Evolutionary conservation across 2,113 vertebrate genomes (phyloP), one percentile per base, ranked within the genome.

Genomic region (Macrotis lagotis): DNA sequence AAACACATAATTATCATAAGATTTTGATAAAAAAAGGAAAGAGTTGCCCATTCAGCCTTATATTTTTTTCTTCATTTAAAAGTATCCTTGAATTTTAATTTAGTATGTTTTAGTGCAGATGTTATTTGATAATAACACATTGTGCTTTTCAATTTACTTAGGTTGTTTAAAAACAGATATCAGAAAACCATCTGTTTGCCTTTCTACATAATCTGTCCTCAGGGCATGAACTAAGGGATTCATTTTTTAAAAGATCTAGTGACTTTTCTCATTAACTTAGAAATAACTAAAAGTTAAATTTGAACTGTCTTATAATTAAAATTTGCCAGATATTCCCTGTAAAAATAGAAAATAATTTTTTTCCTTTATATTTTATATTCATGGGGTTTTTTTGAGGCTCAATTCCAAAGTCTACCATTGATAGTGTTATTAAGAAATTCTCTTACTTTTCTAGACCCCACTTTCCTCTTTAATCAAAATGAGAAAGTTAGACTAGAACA

Each of bases 81-180:
- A 93, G 66, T 93, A 66, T 96, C 96, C 95, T 97, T 95, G 91
- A 94, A 88, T 94, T 95, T 95, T 94, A 91, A 66, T 94, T 92
- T 96, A 9, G 52, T 97, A 91, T 44, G 83, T 92, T 92, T 94
- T 12, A n/a, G 88, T 96, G 47, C 96, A 97, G 95, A 92, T 97
- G 90, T 96, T 96, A 95, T 95, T 96, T 97, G 92, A 97, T 97
- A 97, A 96, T 93, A 97, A 96, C 95, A 97, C 95, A 97, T 96
- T 96, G 92, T 96, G 91, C 96, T 97, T 98, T 97, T 91, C 88
- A 93, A 88, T 96, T 95, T 95, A 96, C 91, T 98, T 97, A 96
- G 94, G 93, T 96, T 96, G 94, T 95, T 98, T 95, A 74, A 96
- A 97, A 97, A 95, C 88, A 96, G 95, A 96, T 95, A 97, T 96